Evolutionary conservation across 2,113 vertebrate genomes (phyloP).

Genomic region (Mugil cephalus): DNA sequence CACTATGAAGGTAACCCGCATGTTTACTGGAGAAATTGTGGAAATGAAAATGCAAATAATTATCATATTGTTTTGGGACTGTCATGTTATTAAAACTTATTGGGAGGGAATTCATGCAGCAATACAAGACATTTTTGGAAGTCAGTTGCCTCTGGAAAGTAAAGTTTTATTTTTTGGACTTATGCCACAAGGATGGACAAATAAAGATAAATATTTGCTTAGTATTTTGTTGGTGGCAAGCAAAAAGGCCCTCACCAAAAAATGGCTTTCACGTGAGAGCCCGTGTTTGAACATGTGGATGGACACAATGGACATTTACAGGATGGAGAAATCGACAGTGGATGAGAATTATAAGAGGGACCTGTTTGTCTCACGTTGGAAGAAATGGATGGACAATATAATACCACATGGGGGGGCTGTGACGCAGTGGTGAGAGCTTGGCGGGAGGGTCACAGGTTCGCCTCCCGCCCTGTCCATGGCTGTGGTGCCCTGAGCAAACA

Average conservation of each 20-base stretch:
- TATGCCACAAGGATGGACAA: not conserved
- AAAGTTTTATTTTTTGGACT: slow-evolving; percentile 3
- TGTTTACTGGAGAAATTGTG: not conserved
- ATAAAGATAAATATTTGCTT: too few species aligned
- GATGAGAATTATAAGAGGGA: not conserved
- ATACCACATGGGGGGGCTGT: too few species aligned
- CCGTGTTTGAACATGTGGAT: not conserved
- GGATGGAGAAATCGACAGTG: not conserved
- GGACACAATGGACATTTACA: slow-evolving; percentile 3
- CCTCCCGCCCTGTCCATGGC: too few species aligned
- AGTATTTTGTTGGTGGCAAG: too few species aligned
- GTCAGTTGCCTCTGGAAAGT: not conserved
- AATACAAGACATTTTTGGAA: not conserved
- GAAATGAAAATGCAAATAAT: not conserved
- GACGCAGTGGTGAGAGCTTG: too few species aligned
- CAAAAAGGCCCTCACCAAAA: not conserved
- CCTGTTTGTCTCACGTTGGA: too few species aligned
- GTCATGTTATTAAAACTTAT: not conserved
- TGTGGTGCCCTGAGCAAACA: too few species aligned
- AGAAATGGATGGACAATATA: too few species aligned
- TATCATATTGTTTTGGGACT: slow-evolving; percentile 1
- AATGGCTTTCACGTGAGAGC: not conserved
- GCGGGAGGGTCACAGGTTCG: too few species aligned
- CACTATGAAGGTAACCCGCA: not conserved
- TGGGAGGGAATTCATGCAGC: not conserved